A percentile compares a stretch with the other conserved stretches of the same genome.
phyloP scores from a whole-genome alignment of 2,113 vertebrate genomes.

The Lichenostomus cassidix region DNA sequence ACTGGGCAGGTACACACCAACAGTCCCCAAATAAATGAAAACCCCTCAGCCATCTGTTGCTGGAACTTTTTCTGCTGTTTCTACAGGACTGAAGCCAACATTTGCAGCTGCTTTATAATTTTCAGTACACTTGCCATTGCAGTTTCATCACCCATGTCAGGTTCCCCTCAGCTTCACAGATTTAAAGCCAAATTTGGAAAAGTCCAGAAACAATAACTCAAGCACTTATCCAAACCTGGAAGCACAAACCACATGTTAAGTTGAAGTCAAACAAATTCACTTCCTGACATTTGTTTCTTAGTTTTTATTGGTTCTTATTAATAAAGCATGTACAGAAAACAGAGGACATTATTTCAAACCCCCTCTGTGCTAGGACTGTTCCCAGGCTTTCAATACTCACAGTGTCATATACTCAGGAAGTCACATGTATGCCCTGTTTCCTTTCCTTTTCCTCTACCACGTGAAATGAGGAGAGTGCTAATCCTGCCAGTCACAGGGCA shows the following conservation, averaged over 20 bases:
- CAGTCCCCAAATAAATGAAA: neutral
- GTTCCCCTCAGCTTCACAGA: neutral
- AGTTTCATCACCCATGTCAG: neutral
- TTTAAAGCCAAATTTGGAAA: neutral
- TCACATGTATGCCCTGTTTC: neutral
- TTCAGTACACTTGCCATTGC: neutral
- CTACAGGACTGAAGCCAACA: conserved; percentile 3
- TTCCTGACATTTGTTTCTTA: neutral
- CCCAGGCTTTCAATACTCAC: neutral
- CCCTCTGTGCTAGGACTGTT: neutral
- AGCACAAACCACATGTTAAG: accelerated
- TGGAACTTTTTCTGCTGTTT: neutral
- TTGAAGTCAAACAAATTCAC: neutral
- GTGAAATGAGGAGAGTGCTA: neutral
- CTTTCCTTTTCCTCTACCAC: neutral
- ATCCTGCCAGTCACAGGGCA: neutral
- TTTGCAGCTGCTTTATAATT: conserved; percentile 29
- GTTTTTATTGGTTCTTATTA: neutral
- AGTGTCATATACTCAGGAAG: neutral
- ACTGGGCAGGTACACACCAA: neutral
- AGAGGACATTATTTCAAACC: neutral
- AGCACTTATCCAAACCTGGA: neutral
- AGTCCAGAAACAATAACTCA: neutral
- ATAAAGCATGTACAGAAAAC: neutral
- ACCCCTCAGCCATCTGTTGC: neutral